phyloP scores from a whole-genome alignment of 2,113 vertebrate species.

The Calidris pugnax region DNA sequence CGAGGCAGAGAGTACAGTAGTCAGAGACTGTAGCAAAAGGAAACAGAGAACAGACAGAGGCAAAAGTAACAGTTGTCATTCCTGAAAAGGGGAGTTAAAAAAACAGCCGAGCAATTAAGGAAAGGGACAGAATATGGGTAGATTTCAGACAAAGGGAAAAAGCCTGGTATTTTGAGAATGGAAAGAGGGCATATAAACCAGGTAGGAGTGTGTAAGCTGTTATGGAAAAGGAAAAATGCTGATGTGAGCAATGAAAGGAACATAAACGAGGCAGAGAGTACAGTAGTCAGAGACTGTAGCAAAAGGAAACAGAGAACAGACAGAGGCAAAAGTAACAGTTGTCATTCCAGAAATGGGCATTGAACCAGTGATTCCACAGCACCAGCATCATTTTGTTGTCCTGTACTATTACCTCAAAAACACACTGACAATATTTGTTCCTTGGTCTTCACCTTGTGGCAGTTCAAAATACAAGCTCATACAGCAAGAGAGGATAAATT shows the following conservation, averaged over 20 bases:
- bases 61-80: too few relatives aligned
- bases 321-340: background rate
- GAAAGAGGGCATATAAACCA: background rate
- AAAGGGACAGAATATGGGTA: background rate
- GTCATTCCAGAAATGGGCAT: background rate
- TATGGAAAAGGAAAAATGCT: background rate
- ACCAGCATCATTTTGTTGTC: background rate
- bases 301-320: background rate
- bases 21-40: too few relatives aligned
- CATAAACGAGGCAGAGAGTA: background rate
- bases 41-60: too few relatives aligned
- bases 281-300: background rate
- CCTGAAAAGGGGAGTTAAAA: accelerated
- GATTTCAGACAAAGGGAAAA: background rate
- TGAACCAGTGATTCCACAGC: background rate
- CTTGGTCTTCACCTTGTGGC: background rate
- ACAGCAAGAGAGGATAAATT: background rate
- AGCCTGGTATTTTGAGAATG: background rate
- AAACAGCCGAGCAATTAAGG: background rate
- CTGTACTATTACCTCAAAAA: background rate
- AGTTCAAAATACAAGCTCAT: background rate
- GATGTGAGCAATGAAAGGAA: background rate
- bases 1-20: too few relatives aligned
- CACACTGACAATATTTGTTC: background rate
- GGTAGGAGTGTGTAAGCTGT: background rate